Evolutionary conservation across 2,797 vertebrate genomes (phyloP).

Genomic region (Sebastes matsubarae): DNA sequence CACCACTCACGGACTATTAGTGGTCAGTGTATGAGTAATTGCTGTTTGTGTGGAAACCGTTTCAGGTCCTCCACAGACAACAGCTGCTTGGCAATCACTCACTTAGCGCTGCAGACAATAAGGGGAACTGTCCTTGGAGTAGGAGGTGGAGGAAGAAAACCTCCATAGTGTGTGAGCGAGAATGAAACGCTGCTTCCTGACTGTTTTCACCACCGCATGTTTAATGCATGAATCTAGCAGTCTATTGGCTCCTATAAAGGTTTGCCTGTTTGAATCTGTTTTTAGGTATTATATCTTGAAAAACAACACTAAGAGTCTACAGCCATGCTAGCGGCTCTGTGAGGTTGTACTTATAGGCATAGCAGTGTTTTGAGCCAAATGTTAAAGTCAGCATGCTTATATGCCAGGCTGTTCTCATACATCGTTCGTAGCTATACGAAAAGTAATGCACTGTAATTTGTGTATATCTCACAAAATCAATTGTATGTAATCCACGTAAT

Average conservation of each 20-base stretch:
- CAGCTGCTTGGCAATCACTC: constrained; percentile 21
- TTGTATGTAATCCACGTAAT: not conserved
- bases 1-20: not conserved
- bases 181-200: not conserved
- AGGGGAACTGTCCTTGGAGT: constrained; percentile 8
- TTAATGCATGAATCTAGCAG: not conserved
- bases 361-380: not conserved
- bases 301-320: not conserved
- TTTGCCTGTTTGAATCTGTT: not conserved
- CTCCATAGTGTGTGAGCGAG: not conserved
- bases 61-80: constrained; percentile 13
- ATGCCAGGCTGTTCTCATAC: not conserved
- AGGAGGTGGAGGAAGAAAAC: not conserved
- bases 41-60: constrained; percentile 4
- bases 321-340: not conserved
- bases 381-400: not conserved
- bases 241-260: not conserved
- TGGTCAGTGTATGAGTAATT: constrained; percentile 33
- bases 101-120: constrained; percentile 20
- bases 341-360: too few relatives aligned
- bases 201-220: not conserved
- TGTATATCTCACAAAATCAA: not conserved
- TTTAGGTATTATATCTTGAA: not conserved
- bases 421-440: fast-evolving
- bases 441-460: not conserved